Evolutionary conservation across 2,797 vertebrate species (phyloP), one percentile per base, ranked within the genome.

Genomic region (Pipistrellus pygmaeus): DNA sequence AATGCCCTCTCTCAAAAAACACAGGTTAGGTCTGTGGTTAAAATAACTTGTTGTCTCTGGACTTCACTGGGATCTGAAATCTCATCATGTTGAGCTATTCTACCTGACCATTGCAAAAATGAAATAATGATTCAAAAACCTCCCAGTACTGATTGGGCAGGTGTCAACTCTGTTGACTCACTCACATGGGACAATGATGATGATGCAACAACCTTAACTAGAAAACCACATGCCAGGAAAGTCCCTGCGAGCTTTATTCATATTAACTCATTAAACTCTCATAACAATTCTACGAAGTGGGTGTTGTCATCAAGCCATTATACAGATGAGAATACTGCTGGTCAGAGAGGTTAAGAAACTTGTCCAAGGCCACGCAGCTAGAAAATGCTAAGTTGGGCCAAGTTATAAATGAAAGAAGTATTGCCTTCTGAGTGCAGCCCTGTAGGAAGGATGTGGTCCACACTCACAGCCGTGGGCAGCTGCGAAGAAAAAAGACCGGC

Each of bases 301-400:
- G 12, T 53, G 23, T 14, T 18, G 48, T 13, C 20, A 27, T 41
- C 23, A 73, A 32, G 35, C 66, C 60, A 32, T 20, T 64, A 35
- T 21, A 46, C 32, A 85, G 86, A 71, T 2, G 30, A 77, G 30
- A 46, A 30, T 11, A 14, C 25, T 17, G 30, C 15, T 18, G 82
- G 78, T 87, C 76, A 80, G 64, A 93, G 69, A 78, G 55, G 71
- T 90, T 60, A 85, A 66, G 86, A 88, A 73, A 83, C 64, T 14
- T 35, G 27, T 13, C 30, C 35, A 44, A 83, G 86, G n/a, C 35
- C 38, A 78, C 62, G 75, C 57, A 62, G 92, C 71, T 62, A 48
- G 68, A 72, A 48, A 77, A 51, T 6, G 38, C 72, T 7, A n/a
- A 44, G 68, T 15, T 2, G 35, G 48, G 55, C 75, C 57, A 35